phyloP scores from a whole-genome alignment of 2,113 vertebrate genomes.

The Apodemus sylvaticus region DNA sequence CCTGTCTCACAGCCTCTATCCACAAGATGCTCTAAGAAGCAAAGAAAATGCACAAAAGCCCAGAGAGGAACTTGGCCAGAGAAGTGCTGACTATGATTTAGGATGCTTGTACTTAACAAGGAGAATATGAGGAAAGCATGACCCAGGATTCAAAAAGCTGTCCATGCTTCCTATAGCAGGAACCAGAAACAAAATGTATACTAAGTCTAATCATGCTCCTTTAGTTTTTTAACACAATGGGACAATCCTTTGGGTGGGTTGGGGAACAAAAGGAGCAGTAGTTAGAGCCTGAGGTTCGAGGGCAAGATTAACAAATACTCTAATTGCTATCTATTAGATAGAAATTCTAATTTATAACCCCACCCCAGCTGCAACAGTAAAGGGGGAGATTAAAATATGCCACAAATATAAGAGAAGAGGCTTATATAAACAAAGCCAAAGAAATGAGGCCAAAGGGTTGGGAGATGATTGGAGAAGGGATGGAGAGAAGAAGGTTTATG shows the following conservation, averaged over 20 bases:
- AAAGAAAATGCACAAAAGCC: background rate
- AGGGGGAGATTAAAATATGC: background rate
- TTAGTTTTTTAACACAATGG: background rate
- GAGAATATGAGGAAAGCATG: background rate
- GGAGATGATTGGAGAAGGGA: no score
- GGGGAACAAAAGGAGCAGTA: no score
- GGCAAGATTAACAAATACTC: background rate
- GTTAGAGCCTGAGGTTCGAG: background rate
- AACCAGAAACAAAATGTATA: background rate
- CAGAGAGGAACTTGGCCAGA: background rate
- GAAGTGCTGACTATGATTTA: background rate
- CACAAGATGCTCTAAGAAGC: background rate
- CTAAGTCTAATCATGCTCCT: background rate
- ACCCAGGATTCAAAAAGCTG: background rate
- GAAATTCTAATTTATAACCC: background rate
- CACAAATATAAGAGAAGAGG: background rate
- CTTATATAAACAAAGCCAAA: background rate
- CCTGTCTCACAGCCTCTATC: background rate
- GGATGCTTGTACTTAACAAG: background rate
- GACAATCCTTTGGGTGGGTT: background rate
- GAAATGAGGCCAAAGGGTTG: background rate
- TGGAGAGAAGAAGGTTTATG: no score
- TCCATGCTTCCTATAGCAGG: background rate
- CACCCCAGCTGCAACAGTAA: background rate
- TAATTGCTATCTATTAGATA: background rate